Percentiles rank a stretch among this genome's conserved stretches.
These are phyloP conservation scores for Caenorhabditis drosophilae DNA, from an alignment of 2,888 invertebrate species.

Conservation along the genomic window DNA sequence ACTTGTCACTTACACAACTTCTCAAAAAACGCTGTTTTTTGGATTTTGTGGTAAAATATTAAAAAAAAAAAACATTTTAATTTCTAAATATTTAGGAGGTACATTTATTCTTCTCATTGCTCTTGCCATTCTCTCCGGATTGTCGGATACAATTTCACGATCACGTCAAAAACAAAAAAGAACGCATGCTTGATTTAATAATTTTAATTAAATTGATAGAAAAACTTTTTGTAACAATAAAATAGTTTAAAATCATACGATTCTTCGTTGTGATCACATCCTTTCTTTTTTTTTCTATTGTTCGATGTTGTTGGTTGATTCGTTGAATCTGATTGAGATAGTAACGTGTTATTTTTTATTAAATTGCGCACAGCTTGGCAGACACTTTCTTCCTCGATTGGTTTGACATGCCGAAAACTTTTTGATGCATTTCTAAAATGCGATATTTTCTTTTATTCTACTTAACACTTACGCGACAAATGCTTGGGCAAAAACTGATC, in stretches of 20 bases:
- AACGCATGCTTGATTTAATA: too few species aligned
- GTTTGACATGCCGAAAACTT: constrained; percentile 23
- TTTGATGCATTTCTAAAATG: not conserved
- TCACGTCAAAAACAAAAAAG: too few species aligned
- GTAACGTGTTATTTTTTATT: not conserved
- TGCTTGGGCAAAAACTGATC: constrained; percentile 28
- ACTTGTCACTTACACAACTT: too few species aligned
- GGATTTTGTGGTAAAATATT: too few species aligned
- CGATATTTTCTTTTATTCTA: not conserved
- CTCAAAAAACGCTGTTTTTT: too few species aligned
- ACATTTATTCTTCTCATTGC: too few species aligned
- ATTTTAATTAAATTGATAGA: too few species aligned
- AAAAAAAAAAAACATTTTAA: too few species aligned
- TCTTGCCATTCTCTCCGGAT: too few species aligned
- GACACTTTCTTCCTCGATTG: constrained; percentile 15
- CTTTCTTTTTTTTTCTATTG: constrained; percentile 1
- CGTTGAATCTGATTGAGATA: not conserved
- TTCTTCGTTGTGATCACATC: constrained; percentile 25
- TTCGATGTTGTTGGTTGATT: not conserved
- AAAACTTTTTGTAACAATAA: too few species aligned
- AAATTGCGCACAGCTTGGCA: constrained; percentile 3
- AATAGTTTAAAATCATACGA: constrained; percentile 5
- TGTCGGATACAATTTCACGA: too few species aligned
- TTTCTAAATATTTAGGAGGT: too few species aligned
- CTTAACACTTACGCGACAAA: constrained; percentile 22